Evolutionary conservation across 2,797 vertebrate species (phyloP), one percentile per base, ranked within the genome.

Genomic region (Acropternis orthonyx): DNA sequence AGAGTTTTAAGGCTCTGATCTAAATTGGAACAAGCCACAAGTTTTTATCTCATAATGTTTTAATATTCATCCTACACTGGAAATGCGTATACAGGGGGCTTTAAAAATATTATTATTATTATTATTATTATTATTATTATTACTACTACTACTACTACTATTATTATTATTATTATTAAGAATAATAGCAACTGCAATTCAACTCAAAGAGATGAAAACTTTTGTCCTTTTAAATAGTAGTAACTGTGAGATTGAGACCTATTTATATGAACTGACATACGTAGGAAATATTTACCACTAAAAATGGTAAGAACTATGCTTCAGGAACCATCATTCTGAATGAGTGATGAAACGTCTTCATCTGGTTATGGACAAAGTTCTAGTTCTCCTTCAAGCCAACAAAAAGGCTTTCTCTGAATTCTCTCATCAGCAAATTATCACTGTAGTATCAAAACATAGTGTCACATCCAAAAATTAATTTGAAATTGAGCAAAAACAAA

Each of bases 1-100:
- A 32, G n/a, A 75, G 11, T 67, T 90, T 63, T 88, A 73, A 71
- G n/a, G 9, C 12, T 92, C 7, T 69, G 28, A 55, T 66, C 7
- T 67, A 30, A 76, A 46, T 9, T 66, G n/a, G 23, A 86, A 71
- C 8, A 88, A 74, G 5, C 3, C 4, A 26, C 30, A 80, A 44
- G 1, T 8, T 89, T 84, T 93, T 51, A 56, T 86, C 5, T 54
- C 22, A 19, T n/a, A 56, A 56, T 36, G 14, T 9, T 66, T 85
- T 80, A 67, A 74, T 22, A 48, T 39, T 75, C 30, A n/a, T 62
- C 3, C 4, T 49, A 28, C 18, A 54, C 7, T 84, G 36, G 67
- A 88, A 88, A 49, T n/a, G n/a, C 1, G 23, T 16, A 14, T 13
- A 52, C n/a, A 7, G 6, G 8, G 3, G 0, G 1, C 27, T 43